Percentiles rank a stretch among this genome's conserved stretches.
phyloP scores from a whole-genome alignment of 2,888 invertebrate genomes.

The Mactromeris polynyma region DNA sequence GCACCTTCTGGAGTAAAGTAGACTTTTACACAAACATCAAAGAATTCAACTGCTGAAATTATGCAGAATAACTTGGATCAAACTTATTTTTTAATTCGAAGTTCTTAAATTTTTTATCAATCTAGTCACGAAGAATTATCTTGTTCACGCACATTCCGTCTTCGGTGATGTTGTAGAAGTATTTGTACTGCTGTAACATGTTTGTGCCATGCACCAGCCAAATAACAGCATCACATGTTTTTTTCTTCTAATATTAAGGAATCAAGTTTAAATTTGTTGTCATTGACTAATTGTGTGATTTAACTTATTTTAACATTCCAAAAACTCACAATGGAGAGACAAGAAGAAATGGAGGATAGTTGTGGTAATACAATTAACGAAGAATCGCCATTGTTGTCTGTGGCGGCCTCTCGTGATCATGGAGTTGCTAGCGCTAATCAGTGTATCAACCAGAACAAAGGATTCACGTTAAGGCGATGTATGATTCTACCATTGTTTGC shows the following conservation, averaged over 20 bases:
- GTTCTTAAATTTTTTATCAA: background rate
- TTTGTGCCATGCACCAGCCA: background rate
- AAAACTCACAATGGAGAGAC: background rate
- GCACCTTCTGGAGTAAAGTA: background rate
- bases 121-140: background rate
- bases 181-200: background rate
- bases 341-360: background rate
- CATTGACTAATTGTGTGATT: background rate
- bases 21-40: background rate
- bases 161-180: background rate
- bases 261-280: background rate
- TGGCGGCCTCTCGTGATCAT: background rate
- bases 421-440: background rate
- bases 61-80: no score
- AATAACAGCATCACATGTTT: background rate
- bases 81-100: no score
- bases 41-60: no score
- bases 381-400: background rate
- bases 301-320: background rate
- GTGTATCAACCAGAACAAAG: background rate
- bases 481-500: conserved; percentile 45
- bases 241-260: background rate
- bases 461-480: conserved; percentile 26
- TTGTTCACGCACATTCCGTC: background rate
- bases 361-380: background rate